A percentile compares a stretch with the other conserved stretches of the same genome.
Conservation (phyloP, 2,113 vertebrate species). For the Seriola rivoliana region DNA sequence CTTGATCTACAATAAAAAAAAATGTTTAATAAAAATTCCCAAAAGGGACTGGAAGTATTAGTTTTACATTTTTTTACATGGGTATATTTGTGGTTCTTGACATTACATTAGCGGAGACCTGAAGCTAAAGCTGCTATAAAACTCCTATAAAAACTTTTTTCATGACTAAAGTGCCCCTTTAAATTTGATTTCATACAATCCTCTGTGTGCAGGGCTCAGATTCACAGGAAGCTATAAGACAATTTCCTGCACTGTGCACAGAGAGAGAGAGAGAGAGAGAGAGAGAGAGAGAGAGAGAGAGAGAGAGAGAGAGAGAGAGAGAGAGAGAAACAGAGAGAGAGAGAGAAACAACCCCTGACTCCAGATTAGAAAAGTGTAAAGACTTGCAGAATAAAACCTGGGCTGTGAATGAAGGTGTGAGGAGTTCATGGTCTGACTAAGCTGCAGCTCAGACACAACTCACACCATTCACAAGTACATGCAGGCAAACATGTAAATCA, state of each 20-base stretch:
- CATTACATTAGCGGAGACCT: neutral
- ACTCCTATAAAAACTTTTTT: neutral
- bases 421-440: neutral
- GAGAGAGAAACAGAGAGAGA: slow-evolving; percentile 6
- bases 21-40: too few relatives aligned
- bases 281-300: neutral
- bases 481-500: neutral
- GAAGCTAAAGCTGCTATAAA: neutral
- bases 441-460: neutral
- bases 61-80: neutral
- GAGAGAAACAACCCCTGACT: neutral
- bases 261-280: neutral
- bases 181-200: neutral
- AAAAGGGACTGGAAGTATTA: neutral
- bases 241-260: slow-evolving; percentile 30
- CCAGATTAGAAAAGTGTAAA: neutral
- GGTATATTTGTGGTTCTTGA: neutral
- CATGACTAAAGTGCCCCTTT: neutral
- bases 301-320: neutral
- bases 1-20: too few relatives aligned
- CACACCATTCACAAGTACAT: neutral
- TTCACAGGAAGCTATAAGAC: slow-evolving; percentile 46
- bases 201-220: neutral
- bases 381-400: neutral
- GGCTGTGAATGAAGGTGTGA: neutral